phyloP scores from a whole-genome alignment of 2,113 vertebrate genomes.

The Nymphicus hollandicus region DNA sequence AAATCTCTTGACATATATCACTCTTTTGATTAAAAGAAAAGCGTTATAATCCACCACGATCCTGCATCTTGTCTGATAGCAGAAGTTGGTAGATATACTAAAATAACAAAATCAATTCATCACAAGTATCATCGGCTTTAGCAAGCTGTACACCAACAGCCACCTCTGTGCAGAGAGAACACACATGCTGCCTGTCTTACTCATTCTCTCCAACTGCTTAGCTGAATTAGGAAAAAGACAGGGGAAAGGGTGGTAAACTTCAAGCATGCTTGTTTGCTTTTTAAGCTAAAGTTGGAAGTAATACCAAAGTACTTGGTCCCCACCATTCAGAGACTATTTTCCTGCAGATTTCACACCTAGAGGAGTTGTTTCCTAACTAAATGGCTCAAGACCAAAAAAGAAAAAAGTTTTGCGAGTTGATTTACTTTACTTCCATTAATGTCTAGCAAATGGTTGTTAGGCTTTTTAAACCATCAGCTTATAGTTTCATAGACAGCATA shows the following conservation, averaged over 20 bases:
- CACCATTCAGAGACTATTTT: neutral
- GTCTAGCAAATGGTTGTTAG: neutral
- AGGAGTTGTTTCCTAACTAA: neutral
- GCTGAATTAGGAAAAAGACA: neutral
- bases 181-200: neutral
- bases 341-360: neutral
- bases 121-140: rapidly evolving
- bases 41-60: neutral
- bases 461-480: neutral
- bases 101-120: neutral
- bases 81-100: neutral
- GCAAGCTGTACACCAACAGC: rapidly evolving
- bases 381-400: neutral
- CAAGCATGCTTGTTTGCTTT: neutral
- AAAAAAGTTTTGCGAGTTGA: neutral
- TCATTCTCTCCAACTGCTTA: neutral
- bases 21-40: neutral
- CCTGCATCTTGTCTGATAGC: neutral
- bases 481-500: neutral
- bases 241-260: neutral
- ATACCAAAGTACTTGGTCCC: neutral
- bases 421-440: neutral
- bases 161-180: neutral
- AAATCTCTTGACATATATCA: neutral
- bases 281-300: neutral